Evolutionary conservation across 2,113 vertebrate genomes (phyloP).

Genomic region (Oxygymnocypris stewartii): DNA sequence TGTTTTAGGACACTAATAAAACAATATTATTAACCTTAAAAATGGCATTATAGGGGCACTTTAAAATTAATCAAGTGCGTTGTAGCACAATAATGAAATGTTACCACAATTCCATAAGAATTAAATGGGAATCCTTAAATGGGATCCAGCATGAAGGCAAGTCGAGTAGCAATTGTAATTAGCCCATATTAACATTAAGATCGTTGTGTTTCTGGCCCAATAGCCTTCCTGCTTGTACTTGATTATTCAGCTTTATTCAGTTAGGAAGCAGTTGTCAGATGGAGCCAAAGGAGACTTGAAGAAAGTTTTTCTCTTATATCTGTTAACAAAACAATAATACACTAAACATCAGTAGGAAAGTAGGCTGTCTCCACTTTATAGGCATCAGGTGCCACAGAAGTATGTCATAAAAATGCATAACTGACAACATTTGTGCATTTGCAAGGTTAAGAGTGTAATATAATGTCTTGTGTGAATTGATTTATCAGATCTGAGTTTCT

Average conservation of each 20-base stretch:
- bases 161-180: neutral
- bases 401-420: neutral
- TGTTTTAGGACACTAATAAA: no score
- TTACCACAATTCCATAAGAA: neutral
- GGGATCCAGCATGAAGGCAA: neutral
- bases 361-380: neutral
- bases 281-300: neutral
- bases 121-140: neutral
- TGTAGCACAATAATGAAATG: neutral
- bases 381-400: neutral
- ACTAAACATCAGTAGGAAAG: neutral
- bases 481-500: neutral
- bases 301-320: neutral
- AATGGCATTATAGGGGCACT: no score
- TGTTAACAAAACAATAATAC: neutral
- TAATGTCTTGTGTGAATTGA: neutral
- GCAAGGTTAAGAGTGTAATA: neutral
- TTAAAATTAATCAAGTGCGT: slow-evolving; percentile 1
- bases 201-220: neutral
- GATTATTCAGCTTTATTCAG: neutral
- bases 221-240: neutral
- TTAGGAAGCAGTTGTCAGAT: neutral
- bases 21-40: no score
- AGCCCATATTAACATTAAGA: neutral
- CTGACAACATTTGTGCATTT: neutral